Percentiles rank a stretch among this genome's conserved stretches.
Conservation (phyloP, 2,113 vertebrate species). For the Nannospalax galili region DNA sequence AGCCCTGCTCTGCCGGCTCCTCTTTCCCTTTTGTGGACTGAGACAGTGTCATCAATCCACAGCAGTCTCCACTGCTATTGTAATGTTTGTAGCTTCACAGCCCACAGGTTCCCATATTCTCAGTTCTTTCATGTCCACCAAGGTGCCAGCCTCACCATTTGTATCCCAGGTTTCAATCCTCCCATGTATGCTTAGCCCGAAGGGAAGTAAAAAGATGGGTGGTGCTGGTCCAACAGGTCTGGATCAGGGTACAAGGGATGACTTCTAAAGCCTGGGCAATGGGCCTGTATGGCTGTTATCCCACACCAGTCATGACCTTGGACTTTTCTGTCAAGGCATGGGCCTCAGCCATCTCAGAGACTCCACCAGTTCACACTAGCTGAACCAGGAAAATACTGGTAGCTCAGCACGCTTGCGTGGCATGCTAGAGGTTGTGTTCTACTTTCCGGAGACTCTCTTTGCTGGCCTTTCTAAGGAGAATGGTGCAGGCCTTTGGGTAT, state of each 20-base stretch:
- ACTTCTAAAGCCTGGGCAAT: slow-evolving; percentile 96
- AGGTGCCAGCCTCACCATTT: slow-evolving; percentile 91
- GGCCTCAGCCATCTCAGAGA: slow-evolving; percentile 94
- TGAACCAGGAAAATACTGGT: slow-evolving; percentile 93
- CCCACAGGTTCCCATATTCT: slow-evolving; percentile 96
- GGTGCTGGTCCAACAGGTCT: slow-evolving; percentile 97
- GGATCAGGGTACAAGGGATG: slow-evolving; percentile 96
- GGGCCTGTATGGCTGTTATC: slow-evolving; percentile 96
- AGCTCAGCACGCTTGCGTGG: slow-evolving; percentile 99
- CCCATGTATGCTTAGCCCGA: slow-evolving; percentile 96
- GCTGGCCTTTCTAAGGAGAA: slow-evolving; percentile 95
- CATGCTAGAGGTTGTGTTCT: slow-evolving; percentile 97
- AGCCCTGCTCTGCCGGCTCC: slow-evolving; percentile 71
- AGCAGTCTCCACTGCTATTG: slow-evolving; percentile 97
- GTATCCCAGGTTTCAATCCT: slow-evolving; percentile 93
- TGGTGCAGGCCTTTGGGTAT: slow-evolving; percentile 97
- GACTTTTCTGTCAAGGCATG: slow-evolving; percentile 92
- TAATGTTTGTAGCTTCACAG: slow-evolving; percentile 97
- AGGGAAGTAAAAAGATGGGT: slow-evolving; percentile 95
- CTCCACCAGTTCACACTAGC: slow-evolving; percentile 91
- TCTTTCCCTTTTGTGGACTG: slow-evolving; percentile 96
- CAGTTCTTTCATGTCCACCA: slow-evolving; percentile 92
- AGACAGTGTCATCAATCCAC: slow-evolving; percentile 98
- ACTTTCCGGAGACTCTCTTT: slow-evolving; percentile 99
- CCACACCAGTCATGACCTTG: slow-evolving; percentile 92